A percentile compares a stretch with the other conserved stretches of the same genome.
Evolutionary conservation across 2,113 vertebrate species (phyloP).

Genomic region (Ctenodactylus gundi): DNA sequence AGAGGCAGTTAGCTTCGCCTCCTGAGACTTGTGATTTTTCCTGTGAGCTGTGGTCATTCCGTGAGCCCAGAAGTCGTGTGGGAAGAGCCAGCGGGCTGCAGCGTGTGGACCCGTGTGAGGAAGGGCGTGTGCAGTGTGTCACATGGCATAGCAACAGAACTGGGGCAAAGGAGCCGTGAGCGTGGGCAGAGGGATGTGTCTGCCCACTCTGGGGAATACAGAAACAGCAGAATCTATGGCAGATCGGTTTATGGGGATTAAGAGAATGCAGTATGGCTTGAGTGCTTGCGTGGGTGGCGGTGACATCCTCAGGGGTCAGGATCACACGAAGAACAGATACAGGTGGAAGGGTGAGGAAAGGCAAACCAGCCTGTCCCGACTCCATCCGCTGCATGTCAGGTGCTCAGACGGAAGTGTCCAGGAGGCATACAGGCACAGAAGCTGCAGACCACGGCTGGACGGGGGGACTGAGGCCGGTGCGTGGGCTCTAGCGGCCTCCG

Average conservation of each 20-base stretch:
- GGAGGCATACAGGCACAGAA: background rate
- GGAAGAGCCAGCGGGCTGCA: background rate
- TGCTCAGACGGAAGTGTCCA: background rate
- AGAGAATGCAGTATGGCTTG: background rate
- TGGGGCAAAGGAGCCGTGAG: rapidly evolving
- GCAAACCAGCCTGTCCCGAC: background rate
- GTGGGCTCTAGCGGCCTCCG: background rate
- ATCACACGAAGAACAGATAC: background rate
- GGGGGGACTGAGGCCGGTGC: background rate
- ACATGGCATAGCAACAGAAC: no score
- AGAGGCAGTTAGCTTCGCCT: rapidly evolving
- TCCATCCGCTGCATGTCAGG: background rate
- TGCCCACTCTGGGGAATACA: background rate
- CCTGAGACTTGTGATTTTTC: background rate
- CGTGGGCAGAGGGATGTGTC: background rate
- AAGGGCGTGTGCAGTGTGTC: background rate
- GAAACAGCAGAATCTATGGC: background rate
- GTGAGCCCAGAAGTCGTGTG: rapidly evolving
- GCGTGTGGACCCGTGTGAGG: rapidly evolving
- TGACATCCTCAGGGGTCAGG: background rate
- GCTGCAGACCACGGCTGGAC: background rate
- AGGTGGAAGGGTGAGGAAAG: background rate
- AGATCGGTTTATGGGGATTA: background rate
- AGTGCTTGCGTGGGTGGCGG: background rate
- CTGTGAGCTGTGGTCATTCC: rapidly evolving